phyloP scores from a whole-genome alignment of 2,113 vertebrate genomes.

The Phalacrocorax carbo region DNA sequence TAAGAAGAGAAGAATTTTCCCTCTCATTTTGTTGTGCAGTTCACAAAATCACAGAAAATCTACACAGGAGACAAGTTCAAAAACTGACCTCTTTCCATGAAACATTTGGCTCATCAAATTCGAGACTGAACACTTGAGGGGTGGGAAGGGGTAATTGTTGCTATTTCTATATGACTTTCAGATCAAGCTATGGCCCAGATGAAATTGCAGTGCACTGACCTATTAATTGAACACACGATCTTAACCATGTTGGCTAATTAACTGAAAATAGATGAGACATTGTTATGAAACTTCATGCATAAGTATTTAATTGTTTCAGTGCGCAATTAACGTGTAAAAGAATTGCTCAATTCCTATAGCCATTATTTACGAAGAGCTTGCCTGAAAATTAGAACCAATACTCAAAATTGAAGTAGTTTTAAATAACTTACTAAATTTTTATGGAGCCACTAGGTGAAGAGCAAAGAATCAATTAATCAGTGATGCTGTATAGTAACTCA shows the following conservation, averaged over 20 bases:
- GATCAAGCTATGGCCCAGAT: not conserved
- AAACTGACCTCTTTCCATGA: not conserved
- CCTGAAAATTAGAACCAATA: not conserved
- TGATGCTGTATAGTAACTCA: not conserved
- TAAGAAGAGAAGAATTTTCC: not conserved
- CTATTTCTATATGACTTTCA: not conserved
- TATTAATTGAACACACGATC: slow-evolving; percentile 3
- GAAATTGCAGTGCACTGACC: not conserved
- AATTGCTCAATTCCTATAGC: not conserved
- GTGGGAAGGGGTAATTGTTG: not conserved
- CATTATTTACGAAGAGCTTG: slow-evolving; percentile 19
- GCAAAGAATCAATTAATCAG: not conserved
- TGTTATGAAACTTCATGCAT: not conserved
- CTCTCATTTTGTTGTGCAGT: not conserved
- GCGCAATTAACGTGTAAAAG: not conserved
- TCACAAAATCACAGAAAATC: not conserved
- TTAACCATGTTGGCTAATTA: slow-evolving; percentile 6
- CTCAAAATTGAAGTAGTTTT: not conserved
- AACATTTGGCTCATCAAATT: not conserved
- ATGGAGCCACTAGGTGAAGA: not conserved
- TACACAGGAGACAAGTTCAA: not conserved
- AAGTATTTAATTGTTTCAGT: not conserved
- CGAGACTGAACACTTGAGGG: not conserved
- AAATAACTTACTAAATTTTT: not conserved
- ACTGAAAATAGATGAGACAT: slow-evolving; percentile 13